Base-by-base conservation (phyloP, 2,888 invertebrate genomes). In the Ophion obscuratus region DNA sequence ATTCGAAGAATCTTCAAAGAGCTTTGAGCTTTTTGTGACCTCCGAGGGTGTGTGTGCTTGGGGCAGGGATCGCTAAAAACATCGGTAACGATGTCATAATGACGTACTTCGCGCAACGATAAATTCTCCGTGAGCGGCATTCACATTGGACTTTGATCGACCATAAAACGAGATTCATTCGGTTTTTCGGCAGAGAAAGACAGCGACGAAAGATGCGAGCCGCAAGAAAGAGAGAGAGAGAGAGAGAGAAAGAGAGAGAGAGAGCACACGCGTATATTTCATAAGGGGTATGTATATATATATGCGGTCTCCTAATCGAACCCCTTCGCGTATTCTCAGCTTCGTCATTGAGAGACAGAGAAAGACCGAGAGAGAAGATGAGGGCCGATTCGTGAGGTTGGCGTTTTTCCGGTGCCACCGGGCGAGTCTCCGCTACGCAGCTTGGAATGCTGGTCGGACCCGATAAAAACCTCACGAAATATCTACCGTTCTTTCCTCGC, bases 401-500 rank as follows among this genome's bases (percentile, higher is more conserved):
- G 66, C 85, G 91, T 91, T 91, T 91, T 91, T 91, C 91, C 91
- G 88, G 88, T 88, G 87, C 88, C 89, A 87, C 87, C 88, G 89
- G 88, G 88, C 88, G 87, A 86, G 88, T 87, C 90, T 83, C 31
- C 71, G 85, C 81, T 78, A 87, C 88, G 87, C 87, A 76, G 88
- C 66, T 82, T 81, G 91, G 91, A 91, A 91, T 91, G 91, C 88
- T 88, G 89, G 84, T 79, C 88, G 59, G 86, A 88, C 83, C 83
- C 90, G 89, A 90, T 91, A 91, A 91, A 91, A 91, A 91, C 90
- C 89, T 89, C 88, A 90, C 91, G 90, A 90, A 91, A 91, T 91
- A 90, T 86, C 86, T 84, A 84, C 81, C 81, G 84, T 86, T 86
- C 81, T 77, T 86, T 86, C 81, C 78, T 81, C 62, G 74, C 77